These are phyloP conservation scores for Plagodis dolabraria DNA, from an alignment of 2,888 invertebrate species.

Conservation along the genomic window DNA sequence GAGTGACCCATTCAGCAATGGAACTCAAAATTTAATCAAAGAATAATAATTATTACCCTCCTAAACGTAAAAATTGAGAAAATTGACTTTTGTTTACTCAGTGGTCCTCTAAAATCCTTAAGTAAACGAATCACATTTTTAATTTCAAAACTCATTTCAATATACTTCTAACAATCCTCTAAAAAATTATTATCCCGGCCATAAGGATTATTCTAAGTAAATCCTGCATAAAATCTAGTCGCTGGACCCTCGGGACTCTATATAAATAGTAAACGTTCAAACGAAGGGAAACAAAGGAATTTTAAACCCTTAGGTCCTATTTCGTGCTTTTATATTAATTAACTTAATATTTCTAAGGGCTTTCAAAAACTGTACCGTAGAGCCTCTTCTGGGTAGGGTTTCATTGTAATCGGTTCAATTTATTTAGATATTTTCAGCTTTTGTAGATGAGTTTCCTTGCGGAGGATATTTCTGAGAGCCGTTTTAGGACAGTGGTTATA, in stretches of 20 bases:
- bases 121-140: no score
- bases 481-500: slow-evolving; percentile 3
- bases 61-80: no score
- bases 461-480: not conserved
- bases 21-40: no score
- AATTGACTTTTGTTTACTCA: no score
- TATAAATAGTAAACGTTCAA: slow-evolving; percentile 25
- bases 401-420: slow-evolving; percentile 28
- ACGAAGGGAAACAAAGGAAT: slow-evolving; percentile 42
- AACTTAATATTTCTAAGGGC: slow-evolving; percentile 40
- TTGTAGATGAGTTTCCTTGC: slow-evolving; percentile 16
- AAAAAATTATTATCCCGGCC: no score
- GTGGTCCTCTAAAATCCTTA: no score
- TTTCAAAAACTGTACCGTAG: slow-evolving; percentile 28
- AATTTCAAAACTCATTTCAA: no score
- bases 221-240: slow-evolving; percentile 37
- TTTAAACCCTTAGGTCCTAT: slow-evolving; percentile 32
- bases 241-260: slow-evolving; percentile 26
- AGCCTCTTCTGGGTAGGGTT: slow-evolving; percentile 21
- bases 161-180: no score
- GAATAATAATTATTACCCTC: no score
- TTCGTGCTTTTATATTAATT: slow-evolving; percentile 42
- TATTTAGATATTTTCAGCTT: slow-evolving; percentile 19
- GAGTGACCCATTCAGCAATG: no score
- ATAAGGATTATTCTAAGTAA: slow-evolving; percentile 17